Evolutionary conservation across 2,888 invertebrate genomes (phyloP), one percentile per base, ranked within the genome.

Genomic region (Suillia variegata): DNA sequence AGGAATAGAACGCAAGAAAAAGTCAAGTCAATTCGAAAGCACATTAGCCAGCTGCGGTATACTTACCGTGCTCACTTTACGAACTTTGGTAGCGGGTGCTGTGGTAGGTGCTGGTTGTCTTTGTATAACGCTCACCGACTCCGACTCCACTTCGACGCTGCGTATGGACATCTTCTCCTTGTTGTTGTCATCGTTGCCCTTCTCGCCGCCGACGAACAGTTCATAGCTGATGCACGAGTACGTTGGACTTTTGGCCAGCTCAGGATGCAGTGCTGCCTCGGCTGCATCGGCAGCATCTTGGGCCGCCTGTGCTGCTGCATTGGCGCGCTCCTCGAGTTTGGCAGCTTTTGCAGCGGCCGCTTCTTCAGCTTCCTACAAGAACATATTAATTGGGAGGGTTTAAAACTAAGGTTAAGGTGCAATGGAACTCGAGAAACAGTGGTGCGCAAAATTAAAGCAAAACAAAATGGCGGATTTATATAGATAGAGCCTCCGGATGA

Each of bases 11-110:
- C n/a, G n/a, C n/a, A n/a, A n/a, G n/a, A n/a, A n/a, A n/a, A n/a
- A n/a, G n/a, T n/a, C n/a, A 26, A 10, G 26, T 62, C 63, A 64
- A 64, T 58, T 67, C 65, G 58, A 67, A 73, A 71, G 70, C 72
- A 70, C 69, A 72, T 69, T 62, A 71, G 74, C 74, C 71, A 74
- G 74, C 69, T 79, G 75, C 83, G 70, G 69, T 74, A 80, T 85
- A 91, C 91, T 92, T 89, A 92, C 92, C 88, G 92, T 90, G 88
- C 92, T 92, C 88, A 94, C 94, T 91, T 94, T 95, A 86, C 94
- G 89, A 80, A 88, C 88, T 86, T 89, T 89, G 81, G 85, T 84
- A 76, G 84, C 83, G 71, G 80, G 79, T 80, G 82, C 80, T 80
- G 82, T 83, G 72, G 82, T 80, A 78, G 82, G 82, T 83, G 82